phyloP scores from a whole-genome alignment of 2,113 vertebrate species.

The Prietella phreatophila region DNA sequence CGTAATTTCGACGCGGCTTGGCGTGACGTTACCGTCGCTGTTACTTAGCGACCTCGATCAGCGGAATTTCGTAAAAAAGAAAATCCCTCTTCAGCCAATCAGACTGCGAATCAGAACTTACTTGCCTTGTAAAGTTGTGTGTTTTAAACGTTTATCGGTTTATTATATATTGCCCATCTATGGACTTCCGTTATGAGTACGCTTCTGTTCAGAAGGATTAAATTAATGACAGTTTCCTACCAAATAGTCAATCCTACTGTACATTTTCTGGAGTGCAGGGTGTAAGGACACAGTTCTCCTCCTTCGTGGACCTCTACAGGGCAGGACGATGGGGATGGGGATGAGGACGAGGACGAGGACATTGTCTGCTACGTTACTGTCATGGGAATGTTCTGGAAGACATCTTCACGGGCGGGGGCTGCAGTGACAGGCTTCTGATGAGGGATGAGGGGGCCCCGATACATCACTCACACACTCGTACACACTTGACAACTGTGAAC shows the following conservation, averaged over 20 bases:
- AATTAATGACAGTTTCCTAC: no score
- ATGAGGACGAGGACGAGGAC: not conserved
- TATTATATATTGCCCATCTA: not conserved
- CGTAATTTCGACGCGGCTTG: not conserved
- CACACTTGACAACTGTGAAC: conserved; percentile 54
- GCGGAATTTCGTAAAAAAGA: not conserved
- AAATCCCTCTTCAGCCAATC: not conserved
- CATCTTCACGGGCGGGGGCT: conserved; percentile 2
- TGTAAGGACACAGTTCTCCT: not conserved
- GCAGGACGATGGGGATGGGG: not conserved
- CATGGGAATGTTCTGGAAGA: conserved; percentile 34
- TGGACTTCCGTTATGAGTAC: not conserved
- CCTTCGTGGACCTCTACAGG: not conserved
- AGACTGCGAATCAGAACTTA: not conserved
- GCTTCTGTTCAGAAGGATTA: not conserved
- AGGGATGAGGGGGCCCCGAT: conserved; percentile 29
- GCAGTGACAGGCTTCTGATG: conserved; percentile 34
- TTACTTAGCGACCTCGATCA: not conserved
- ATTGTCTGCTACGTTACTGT: conserved; percentile 1
- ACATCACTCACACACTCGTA: conserved; percentile 6
- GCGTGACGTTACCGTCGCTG: not conserved
- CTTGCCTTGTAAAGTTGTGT: not conserved
- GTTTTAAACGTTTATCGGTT: not conserved
- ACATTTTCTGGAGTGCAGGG: not conserved
- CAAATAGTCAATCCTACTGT: not conserved